These are phyloP conservation scores for Serranus cabrilla DNA, from an alignment of 2,797 vertebrate genomes.

Conservation along the genomic window DNA sequence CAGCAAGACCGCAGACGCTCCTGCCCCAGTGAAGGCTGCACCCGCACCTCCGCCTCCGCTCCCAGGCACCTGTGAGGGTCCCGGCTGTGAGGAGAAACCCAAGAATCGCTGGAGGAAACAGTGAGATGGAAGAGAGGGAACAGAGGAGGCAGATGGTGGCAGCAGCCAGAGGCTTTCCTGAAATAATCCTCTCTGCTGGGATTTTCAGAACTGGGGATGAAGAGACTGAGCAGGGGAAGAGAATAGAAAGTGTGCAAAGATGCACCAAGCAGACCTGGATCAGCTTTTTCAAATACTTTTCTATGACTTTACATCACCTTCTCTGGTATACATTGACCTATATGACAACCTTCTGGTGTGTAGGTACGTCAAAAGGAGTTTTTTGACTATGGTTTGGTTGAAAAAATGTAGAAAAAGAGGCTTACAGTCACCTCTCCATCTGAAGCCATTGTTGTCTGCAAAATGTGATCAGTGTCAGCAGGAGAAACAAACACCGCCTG, in stretches of 20 bases:
- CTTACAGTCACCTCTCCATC: neutral
- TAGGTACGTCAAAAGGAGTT: neutral
- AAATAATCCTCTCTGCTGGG: conserved; percentile 44
- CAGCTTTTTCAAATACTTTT: neutral
- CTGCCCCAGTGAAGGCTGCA: conserved; percentile 45
- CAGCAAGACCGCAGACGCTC: conserved; percentile 53
- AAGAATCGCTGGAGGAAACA: conserved; percentile 86
- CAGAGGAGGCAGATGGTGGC: conserved; percentile 40
- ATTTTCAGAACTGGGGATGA: conserved; percentile 34
- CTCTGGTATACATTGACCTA: conserved; percentile 1
- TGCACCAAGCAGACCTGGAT: conserved; percentile 1
- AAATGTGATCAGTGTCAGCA: neutral
- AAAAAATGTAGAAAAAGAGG: neutral
- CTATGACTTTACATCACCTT: neutral
- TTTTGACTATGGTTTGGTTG: conserved; percentile 5
- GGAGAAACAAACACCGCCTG: neutral
- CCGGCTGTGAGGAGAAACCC: conserved; percentile 78
- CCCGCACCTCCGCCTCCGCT: conserved; percentile 57
- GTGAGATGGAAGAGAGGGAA: conserved; percentile 63
- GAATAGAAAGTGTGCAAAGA: conserved; percentile 2
- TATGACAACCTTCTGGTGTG: neutral
- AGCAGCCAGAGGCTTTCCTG: conserved; percentile 49
- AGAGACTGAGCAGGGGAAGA: conserved; percentile 21
- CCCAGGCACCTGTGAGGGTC: conserved; percentile 74
- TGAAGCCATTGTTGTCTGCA: neutral